phyloP scores from a whole-genome alignment of 1,140 invertebrate species.

The Eupristina koningsbergeri region DNA sequence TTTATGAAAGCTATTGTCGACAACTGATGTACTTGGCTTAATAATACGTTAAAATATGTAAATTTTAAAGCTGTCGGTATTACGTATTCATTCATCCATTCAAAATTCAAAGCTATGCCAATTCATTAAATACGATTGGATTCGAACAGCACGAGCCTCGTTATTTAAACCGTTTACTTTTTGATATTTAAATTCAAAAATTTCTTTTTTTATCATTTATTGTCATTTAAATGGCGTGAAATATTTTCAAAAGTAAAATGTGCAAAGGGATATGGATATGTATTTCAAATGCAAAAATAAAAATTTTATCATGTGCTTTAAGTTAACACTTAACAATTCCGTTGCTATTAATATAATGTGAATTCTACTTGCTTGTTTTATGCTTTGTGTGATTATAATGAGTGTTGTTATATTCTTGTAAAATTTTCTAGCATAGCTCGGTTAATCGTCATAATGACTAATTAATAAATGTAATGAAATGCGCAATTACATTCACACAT shows the following conservation, averaged over 20 bases:
- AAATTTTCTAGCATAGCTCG: no score
- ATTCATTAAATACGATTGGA: not conserved
- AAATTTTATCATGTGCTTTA: no score
- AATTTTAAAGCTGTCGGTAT: not conserved
- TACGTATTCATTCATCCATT: not conserved
- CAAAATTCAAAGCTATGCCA: no score
- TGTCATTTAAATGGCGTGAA: not conserved
- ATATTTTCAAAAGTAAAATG: not conserved
- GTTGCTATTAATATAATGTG: no score
- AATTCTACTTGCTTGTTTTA: no score
- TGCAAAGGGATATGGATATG: not conserved
- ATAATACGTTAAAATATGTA: conserved; percentile 5
- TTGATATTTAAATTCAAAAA: not conserved
- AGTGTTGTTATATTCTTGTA: no score
- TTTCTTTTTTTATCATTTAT: not conserved
- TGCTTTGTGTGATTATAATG: no score
- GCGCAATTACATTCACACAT: no score
- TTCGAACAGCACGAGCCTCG: no score
- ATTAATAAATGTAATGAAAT: no score
- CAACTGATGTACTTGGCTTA: not conserved
- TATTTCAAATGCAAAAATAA: not conserved
- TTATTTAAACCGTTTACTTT: not conserved
- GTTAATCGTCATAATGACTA: no score
- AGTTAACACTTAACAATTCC: no score
- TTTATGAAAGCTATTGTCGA: not conserved